Base-by-base conservation (phyloP, 1,140 invertebrate genomes). In the Melipona quadrifasciata region DNA sequence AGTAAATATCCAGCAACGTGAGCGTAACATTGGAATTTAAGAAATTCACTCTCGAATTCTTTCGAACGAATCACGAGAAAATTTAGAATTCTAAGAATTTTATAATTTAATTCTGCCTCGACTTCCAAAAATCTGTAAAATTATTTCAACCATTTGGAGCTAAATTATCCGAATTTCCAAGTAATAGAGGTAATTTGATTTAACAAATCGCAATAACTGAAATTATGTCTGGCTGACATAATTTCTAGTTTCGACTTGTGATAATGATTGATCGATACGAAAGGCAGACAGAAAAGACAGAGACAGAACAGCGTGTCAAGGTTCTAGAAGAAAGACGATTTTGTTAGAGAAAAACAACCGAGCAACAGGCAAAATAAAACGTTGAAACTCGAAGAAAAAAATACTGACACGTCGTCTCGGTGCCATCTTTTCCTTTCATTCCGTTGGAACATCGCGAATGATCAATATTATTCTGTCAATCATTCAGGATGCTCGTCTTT, bases 221-320 rank as follows among this genome's bases (percentile, higher is more conserved):
- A 58, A 17, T 21, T 8, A 58, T 58, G 24, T 61, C 58, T 61
- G 24, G 10, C 10, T 58, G 10, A 61, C 58, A 11, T 58, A 24
- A 58, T 21, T 58, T 58, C 57, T 61, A 61, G 11, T 11, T 47
- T 47, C 39, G 0, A 47, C 39, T 47, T 47, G 6, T 24, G 58
- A 27, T 27, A 17, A 16, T 64, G 39, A 47, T 47, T 34, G n/a
- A 2, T 47, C 27, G 34, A 51, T 27, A 11, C 53, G 3, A 24
- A 72, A 72, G 70, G 21, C 16, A 55, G 65, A n/a, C 27, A 16
- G 64, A 83, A 87, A 55, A 89, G 79, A 79, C 64, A 80, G 65
- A 85, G 61, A 81, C 39, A 78, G 74, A 67, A 79, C 70, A 72
- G 70, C 24, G 70, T 71, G 68, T 47, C 68, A 71, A 71, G 68